These are phyloP conservation scores for Nylanderia fulva DNA, from an alignment of 1,140 invertebrate genomes.

Conservation along the genomic window DNA sequence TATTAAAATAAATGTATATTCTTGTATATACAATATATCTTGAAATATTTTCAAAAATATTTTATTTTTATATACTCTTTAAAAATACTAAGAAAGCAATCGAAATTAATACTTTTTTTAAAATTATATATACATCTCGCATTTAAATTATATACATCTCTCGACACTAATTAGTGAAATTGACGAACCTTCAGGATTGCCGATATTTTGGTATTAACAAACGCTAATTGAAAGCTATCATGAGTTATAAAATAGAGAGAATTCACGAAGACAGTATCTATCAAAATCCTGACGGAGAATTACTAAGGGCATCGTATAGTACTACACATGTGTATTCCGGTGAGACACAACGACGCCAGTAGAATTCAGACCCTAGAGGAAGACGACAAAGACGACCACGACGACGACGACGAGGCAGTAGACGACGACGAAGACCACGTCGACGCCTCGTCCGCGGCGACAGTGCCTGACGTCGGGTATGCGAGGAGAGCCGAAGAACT, in stretches of 20 bases:
- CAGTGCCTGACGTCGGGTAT: conserved; percentile 77
- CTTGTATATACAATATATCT: neutral
- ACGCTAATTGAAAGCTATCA: conserved; percentile 28
- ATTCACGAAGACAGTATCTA: conserved; percentile 18
- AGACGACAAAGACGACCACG: conserved; percentile 9
- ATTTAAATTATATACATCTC: neutral
- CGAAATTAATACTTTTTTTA: conserved; percentile 30
- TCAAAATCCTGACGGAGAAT: neutral
- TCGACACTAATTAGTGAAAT: neutral
- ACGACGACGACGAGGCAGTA: conserved; percentile 8
- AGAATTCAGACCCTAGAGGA: conserved; percentile 28
- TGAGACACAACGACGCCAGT: conserved; percentile 59
- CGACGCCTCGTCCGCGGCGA: conserved; percentile 75
- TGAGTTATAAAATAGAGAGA: neutral
- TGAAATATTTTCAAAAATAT: neutral
- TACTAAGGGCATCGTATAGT: conserved; percentile 43
- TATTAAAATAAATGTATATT: neutral
- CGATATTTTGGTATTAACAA: conserved; percentile 14
- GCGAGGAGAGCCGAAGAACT: conserved; percentile 74
- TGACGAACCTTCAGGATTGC: neutral
- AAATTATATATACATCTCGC: neutral
- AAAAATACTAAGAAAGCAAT: neutral
- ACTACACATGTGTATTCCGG: conserved; percentile 22
- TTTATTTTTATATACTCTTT: neutral
- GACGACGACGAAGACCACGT: conserved; percentile 63